A percentile compares a stretch with the other conserved stretches of the same genome.
Evolutionary conservation across 1,140 invertebrate species (phyloP).

Genomic region (Mercenaria mercenaria): DNA sequence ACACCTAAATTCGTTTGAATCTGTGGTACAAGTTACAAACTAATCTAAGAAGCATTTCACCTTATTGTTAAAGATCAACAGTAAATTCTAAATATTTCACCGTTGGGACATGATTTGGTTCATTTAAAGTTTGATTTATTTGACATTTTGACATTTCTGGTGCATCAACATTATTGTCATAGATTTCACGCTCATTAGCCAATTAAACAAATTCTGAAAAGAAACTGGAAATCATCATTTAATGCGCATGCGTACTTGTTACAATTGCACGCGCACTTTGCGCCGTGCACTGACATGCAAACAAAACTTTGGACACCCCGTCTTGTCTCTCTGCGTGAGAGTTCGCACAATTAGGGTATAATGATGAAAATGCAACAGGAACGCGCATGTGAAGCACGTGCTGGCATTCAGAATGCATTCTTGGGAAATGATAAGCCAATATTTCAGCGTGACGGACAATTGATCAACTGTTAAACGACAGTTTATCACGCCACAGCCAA

Average conservation of each 20-base stretch:
- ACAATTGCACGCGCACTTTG: neutral
- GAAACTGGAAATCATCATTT: neutral
- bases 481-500: conserved; percentile 3
- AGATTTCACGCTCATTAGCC: conserved; percentile 52
- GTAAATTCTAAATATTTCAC: neutral
- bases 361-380: conserved; percentile 50
- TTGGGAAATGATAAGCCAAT: conserved; percentile 47
- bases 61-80: neutral
- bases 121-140: conserved; percentile 60
- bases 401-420: conserved; percentile 50
- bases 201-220: conserved; percentile 14
- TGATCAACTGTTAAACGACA: conserved; percentile 46
- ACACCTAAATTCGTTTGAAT: too few relatives aligned
- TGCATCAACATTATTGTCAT: conserved; percentile 50
- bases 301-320: conserved; percentile 1
- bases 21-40: too few relatives aligned
- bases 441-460: conserved; percentile 27
- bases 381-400: conserved; percentile 29
- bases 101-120: neutral
- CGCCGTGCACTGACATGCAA: neutral
- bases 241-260: neutral
- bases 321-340: neutral
- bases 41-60: too few relatives aligned
- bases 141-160: conserved; percentile 45
- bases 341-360: conserved; percentile 39